phyloP scores from a whole-genome alignment of 2,113 vertebrate species.

The Bubo bubo region DNA sequence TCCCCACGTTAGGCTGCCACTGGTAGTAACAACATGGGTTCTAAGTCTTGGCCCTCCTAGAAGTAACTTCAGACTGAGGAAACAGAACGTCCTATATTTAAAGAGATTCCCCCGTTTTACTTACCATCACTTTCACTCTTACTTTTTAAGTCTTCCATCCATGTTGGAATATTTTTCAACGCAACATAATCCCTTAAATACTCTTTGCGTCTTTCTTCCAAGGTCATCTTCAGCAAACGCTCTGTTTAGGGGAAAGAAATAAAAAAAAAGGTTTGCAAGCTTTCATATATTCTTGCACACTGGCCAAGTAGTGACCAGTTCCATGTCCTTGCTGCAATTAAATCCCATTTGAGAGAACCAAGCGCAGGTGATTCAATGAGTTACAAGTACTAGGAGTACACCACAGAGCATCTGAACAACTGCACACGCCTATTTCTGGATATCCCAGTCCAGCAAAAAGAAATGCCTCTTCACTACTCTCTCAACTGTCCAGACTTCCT shows the following conservation, averaged over 20 bases:
- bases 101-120: background rate
- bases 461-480: background rate
- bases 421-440: background rate
- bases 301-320: background rate
- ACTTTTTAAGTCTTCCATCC: slow-evolving; percentile 83
- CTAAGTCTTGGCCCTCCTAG: background rate
- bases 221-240: slow-evolving; percentile 86
- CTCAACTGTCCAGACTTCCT: background rate
- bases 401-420: background rate
- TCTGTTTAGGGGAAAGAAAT: slow-evolving; percentile 72
- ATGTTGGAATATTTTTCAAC: slow-evolving; percentile 84
- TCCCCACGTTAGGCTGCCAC: background rate
- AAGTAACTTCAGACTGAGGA: background rate
- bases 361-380: background rate
- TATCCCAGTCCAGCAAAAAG: background rate
- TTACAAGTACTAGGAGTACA: background rate
- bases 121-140: slow-evolving; percentile 77
- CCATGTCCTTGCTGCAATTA: background rate
- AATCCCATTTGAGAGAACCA: background rate
- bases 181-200: slow-evolving; percentile 81
- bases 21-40: background rate
- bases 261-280: background rate
- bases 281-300: background rate
- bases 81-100: background rate
- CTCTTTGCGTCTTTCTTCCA: slow-evolving; percentile 91